phyloP scores from a whole-genome alignment of 2,797 vertebrate genomes.

The Hippocampus kuda region DNA sequence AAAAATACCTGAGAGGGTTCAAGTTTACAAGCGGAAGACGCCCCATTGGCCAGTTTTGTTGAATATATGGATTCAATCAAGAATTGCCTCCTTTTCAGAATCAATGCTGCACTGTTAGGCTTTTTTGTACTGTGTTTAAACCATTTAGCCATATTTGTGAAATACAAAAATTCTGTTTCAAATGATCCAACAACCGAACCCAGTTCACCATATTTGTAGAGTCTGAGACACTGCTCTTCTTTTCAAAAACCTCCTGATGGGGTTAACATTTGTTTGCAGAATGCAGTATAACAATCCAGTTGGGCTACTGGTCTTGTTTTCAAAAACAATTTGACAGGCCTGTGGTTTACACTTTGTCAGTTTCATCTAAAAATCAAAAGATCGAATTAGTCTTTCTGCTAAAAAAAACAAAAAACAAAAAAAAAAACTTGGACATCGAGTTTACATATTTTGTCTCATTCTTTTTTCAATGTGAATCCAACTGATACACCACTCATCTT shows the following conservation, averaged over 20 bases:
- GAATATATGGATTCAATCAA: too few species aligned
- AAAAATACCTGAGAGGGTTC: too few species aligned
- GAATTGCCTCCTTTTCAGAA: too few species aligned
- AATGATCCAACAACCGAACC: too few species aligned
- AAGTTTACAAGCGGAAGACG: too few species aligned
- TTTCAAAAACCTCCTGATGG: conserved; percentile 7
- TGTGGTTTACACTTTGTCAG: neutral
- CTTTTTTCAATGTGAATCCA: neutral
- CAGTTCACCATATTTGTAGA: neutral
- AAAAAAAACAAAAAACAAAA: too few species aligned
- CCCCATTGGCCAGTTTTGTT: too few species aligned
- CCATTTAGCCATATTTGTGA: neutral
- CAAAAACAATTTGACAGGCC: neutral
- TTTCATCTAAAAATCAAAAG: neutral
- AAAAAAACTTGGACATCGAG: too few species aligned
- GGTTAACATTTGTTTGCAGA: neutral
- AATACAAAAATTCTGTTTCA: neutral
- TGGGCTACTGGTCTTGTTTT: neutral
- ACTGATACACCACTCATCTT: neutral
- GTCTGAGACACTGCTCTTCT: conserved; percentile 5
- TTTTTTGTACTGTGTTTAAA: too few species aligned
- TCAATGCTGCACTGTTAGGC: too few species aligned
- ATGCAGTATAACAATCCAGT: neutral
- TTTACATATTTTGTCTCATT: neutral
- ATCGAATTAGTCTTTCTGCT: too few species aligned